phyloP scores from a whole-genome alignment of 2,888 invertebrate species.

The Metalampra italica region DNA sequence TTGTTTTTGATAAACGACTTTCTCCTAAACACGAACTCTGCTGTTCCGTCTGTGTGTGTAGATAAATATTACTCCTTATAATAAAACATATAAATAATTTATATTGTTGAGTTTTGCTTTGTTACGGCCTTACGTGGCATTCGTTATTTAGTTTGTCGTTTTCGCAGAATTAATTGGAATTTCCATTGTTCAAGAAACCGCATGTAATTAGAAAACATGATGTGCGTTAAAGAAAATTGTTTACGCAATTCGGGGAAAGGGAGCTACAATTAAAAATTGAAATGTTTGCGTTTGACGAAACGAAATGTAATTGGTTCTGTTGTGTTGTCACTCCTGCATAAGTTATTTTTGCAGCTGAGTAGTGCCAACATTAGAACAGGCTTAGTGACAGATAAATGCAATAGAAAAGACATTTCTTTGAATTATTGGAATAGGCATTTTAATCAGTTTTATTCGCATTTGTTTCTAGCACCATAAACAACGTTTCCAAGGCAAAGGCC shows the following conservation, averaged over 20 bases:
- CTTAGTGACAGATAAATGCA: too few relatives aligned
- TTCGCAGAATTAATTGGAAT: conserved; percentile 62
- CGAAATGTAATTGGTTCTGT: too few relatives aligned
- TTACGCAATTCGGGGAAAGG: conserved; percentile 28
- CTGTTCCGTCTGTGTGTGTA: conserved; percentile 27
- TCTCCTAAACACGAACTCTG: conserved; percentile 61
- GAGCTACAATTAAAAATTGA: conserved; percentile 11
- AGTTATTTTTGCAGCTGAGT: not conserved
- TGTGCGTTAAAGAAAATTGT: conserved; percentile 43
- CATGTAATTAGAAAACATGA: conserved; percentile 58
- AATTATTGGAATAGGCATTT: too few relatives aligned
- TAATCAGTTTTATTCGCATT: too few relatives aligned
- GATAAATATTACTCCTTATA: conserved; percentile 16
- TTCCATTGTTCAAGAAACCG: conserved; percentile 58
- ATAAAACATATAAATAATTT: not conserved
- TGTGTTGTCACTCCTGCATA: not conserved
- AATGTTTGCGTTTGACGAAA: not conserved
- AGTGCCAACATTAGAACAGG: not conserved
- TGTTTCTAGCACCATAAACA: too few relatives aligned
- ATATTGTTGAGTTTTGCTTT: conserved; percentile 39
- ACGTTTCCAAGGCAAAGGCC: not conserved
- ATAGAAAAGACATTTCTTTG: too few relatives aligned
- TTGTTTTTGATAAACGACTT: conserved; percentile 61
- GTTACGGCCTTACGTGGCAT: conserved; percentile 32
- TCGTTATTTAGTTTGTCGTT: conserved; percentile 49